Base-by-base conservation (phyloP, 2,113 vertebrate genomes). In the Daphoenositta chrysoptera region DNA sequence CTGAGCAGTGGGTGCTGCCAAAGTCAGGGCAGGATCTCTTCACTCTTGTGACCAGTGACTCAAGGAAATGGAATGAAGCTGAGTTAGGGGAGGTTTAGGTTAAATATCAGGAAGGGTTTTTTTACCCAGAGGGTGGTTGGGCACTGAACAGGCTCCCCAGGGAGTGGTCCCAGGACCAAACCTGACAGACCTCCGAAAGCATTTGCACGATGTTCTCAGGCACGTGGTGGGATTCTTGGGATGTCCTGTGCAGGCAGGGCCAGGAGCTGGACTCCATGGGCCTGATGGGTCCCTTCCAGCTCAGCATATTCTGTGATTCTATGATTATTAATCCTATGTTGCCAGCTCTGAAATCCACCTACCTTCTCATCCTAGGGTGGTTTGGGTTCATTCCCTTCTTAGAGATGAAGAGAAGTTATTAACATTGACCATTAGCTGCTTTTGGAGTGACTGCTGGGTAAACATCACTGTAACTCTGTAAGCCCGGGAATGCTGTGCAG, bases 261-360 rank as follows among this genome's bases (percentile, higher is more conserved):
- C 40, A 20, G 63, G 54, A 69, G 35, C 4, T 76, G 42, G 35
- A 40, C 48, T 54, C 26, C 8, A 3, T 27, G 12, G 19, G 69
- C 10, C 47, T 35, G 10, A 48, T 35, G 31, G 5, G 12, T 63
- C 54, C 47, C 7, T 61, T 69, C 40, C 42, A 56, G 3, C 22
- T 33, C 26, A 28, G 26, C 11, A 13, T 48, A 6, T 23, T 77
- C 35, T 63, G 28, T 66, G 13, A 44, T 28, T 57, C 5, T 64
- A 0, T 61, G 39, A 31, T 40, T n/a, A 23, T 51, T 58, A 27
- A 54, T 53, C 6, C 30, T 24, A 0, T 2, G 30, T 27, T 57
- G 23, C n/a, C 35, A 48, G 1, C 56, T 61, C 9, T 19, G 19
- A 90, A 54, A 57, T 63, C 33, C 53, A 56, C 16, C 24, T 2